phyloP scores from a whole-genome alignment of 2,888 invertebrate genomes.

The Drosophila lutescens region DNA sequence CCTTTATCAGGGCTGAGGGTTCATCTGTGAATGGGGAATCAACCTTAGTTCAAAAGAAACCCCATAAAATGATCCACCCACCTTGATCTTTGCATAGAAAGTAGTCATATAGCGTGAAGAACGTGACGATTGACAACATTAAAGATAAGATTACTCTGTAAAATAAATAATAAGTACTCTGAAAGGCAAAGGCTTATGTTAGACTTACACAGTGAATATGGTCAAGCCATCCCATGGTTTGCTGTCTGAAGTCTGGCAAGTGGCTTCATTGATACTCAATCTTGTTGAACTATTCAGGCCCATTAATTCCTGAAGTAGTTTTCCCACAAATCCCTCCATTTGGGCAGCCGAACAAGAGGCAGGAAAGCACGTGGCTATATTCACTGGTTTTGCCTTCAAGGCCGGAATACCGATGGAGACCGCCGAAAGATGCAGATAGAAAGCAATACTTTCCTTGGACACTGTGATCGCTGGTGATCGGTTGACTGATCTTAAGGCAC shows the following conservation, averaged over 20 bases:
- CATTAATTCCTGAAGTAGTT: not conserved
- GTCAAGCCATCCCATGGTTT: constrained; percentile 33
- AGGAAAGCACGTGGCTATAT: constrained; percentile 12
- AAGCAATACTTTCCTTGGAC: constrained; percentile 59
- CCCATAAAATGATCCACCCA: no score
- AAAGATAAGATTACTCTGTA: constrained; percentile 33
- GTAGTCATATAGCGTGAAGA: constrained; percentile 60
- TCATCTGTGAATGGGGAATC: not conserved
- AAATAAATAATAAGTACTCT: not conserved
- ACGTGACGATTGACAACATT: constrained; percentile 9
- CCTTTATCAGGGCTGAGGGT: constrained; percentile 38
- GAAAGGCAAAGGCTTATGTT: no score
- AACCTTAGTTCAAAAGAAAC: no score
- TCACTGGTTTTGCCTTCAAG: not conserved
- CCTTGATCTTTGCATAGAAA: constrained; percentile 16
- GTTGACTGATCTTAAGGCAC: constrained; percentile 74
- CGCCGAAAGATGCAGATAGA: not conserved
- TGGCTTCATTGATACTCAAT: constrained; percentile 24
- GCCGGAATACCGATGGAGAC: constrained; percentile 1
- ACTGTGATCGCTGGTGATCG: constrained; percentile 10
- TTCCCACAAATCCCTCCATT: not conserved
- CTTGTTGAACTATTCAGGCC: not conserved
- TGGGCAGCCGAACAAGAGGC: constrained; percentile 1
- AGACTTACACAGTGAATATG: constrained; percentile 68
- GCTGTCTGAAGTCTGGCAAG: constrained; percentile 28